Evolutionary conservation across 2,888 invertebrate species (phyloP).

Genomic region (Serripes groenlandicus): DNA sequence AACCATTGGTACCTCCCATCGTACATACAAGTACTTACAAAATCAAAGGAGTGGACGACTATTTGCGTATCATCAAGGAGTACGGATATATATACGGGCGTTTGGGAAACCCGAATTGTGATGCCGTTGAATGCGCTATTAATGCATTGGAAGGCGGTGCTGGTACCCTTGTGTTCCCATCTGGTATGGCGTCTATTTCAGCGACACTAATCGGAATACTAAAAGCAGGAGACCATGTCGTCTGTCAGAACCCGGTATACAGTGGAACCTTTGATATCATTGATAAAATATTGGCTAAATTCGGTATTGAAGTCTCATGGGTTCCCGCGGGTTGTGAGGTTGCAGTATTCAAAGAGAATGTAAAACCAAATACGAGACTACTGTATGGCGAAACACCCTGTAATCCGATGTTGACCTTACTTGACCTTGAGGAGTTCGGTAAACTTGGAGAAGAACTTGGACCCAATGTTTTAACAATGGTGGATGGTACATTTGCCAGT

Average conservation of each 20-base stretch:
- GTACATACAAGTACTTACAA: slow-evolving; percentile 82
- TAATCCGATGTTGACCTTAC: slow-evolving; percentile 84
- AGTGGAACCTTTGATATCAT: slow-evolving; percentile 81
- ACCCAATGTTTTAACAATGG: slow-evolving; percentile 76
- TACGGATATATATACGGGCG: slow-evolving; percentile 83
- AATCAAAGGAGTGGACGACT: slow-evolving; percentile 79
- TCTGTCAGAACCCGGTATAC: slow-evolving; percentile 82
- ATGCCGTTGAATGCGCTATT: slow-evolving; percentile 79
- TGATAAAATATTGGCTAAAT: slow-evolving; percentile 77
- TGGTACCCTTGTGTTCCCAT: slow-evolving; percentile 80
- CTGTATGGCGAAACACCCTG: slow-evolving; percentile 85
- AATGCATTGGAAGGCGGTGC: slow-evolving; percentile 82
- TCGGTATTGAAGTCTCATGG: slow-evolving; percentile 79
- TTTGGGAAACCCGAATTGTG: slow-evolving; percentile 77
- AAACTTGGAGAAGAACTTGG: slow-evolving; percentile 73
- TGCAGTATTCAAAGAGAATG: slow-evolving; percentile 77
- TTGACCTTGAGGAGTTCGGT: slow-evolving; percentile 84
- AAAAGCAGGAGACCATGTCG: slow-evolving; percentile 85
- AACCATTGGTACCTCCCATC: slow-evolving; percentile 81
- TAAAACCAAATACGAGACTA: slow-evolving; percentile 85
- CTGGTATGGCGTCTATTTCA: slow-evolving; percentile 84
- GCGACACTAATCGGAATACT: slow-evolving; percentile 84
- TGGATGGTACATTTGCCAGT: slow-evolving; percentile 86
- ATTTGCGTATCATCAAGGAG: slow-evolving; percentile 74
- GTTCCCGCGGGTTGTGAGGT: slow-evolving; percentile 68